Conservation (phyloP, 2,797 vertebrate genomes). For the Sebastes nivosus region DNA sequence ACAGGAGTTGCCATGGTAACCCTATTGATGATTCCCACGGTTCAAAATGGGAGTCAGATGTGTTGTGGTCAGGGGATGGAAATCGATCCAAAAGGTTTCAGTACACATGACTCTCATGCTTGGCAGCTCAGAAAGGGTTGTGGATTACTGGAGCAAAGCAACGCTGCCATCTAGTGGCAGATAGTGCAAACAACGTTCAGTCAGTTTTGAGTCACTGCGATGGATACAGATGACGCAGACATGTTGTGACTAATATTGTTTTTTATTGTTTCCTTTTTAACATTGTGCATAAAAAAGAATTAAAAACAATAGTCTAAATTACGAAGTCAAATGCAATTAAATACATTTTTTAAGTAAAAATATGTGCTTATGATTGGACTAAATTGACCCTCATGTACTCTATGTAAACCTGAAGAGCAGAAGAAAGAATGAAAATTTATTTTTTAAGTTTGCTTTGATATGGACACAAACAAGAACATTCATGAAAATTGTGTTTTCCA, state of each 20-base stretch:
- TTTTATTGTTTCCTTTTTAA: background rate
- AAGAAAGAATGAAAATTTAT: background rate
- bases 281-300: background rate
- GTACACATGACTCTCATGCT: background rate
- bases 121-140: background rate
- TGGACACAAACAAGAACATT: background rate
- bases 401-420: background rate
- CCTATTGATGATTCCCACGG: constrained; percentile 7
- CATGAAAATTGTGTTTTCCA: background rate
- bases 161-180: constrained; percentile 60
- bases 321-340: background rate
- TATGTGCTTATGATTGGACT: background rate
- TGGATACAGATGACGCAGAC: background rate
- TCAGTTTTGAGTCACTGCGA: background rate
- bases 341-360: background rate
- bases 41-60: constrained; percentile 27
- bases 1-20: constrained; percentile 9
- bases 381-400: background rate
- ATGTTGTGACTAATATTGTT: background rate
- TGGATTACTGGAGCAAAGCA: background rate
- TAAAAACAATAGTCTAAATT: background rate
- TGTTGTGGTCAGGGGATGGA: background rate
- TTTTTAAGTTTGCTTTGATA: background rate
- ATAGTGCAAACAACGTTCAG: background rate
- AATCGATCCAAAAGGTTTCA: background rate